Evolutionary conservation across 2,888 invertebrate species (phyloP), one percentile per base, ranked within the genome.

Genomic region (Leptinotarsa peninsularis): DNA sequence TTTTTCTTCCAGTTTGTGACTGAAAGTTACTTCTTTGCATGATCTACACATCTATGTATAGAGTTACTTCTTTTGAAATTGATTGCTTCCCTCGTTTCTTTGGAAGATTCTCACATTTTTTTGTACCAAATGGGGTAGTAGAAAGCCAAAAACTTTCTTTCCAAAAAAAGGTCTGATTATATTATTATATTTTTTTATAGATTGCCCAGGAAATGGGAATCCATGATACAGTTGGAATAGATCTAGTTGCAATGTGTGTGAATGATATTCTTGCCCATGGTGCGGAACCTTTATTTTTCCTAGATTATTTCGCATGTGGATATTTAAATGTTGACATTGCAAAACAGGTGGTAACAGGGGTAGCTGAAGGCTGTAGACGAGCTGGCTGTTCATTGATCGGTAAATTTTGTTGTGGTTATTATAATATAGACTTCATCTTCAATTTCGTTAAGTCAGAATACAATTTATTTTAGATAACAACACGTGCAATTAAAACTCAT

Each of bases 191-290:
- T 90, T 88, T 91, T 15, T 17, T 91, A 0, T 86, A 96, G 96
- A 92, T 98, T 81, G 97, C 98, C 0, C 93, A 97, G 85, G 91
- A 91, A 76, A 92, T 93, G 85, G 91, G 92, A 18, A 91, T 93
- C 73, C 97, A 96, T 88, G 92, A 94, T 83, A 93, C 94, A 0
- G 92, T 99, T 72, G 99, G 99, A 0, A 94, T 96, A 82, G 99
- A 99, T 88, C 90, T 99, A 50, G 98, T 99, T 3, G 99, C 98
- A 4, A 98, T 98, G 97, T 98, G 98, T 86, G 98, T 96, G 66
- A 99, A 99, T 89, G 98, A 99, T 88, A 93, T 99, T 71, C 89
- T 99, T 68, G 97, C 97, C 81, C 95, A 97, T 78, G 98, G 98
- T 66, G 99, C 98, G 0, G 96, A 97, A 84, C 98, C 99, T 0